These are phyloP conservation scores for Premnoplex brunnescens DNA, from an alignment of 2,797 vertebrate genomes.

Conservation along the genomic window DNA sequence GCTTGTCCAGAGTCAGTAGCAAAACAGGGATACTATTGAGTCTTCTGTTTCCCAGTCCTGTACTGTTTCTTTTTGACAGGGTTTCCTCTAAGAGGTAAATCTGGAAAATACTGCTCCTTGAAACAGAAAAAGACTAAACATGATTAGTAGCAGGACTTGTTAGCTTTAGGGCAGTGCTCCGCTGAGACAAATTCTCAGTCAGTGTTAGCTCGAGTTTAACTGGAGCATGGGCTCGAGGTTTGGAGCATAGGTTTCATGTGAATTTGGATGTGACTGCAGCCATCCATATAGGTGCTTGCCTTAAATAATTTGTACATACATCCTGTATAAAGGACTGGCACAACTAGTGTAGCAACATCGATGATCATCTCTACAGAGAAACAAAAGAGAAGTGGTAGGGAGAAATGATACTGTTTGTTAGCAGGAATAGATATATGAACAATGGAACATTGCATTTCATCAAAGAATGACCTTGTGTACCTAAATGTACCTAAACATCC, in stretches of 20 bases:
- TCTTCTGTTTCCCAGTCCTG: background rate
- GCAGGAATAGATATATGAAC: background rate
- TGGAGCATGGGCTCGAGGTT: background rate
- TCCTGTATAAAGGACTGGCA: background rate
- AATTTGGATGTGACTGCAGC: background rate
- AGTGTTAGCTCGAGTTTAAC: background rate
- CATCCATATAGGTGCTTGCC: background rate
- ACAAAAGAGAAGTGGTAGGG: background rate
- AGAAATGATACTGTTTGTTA: background rate
- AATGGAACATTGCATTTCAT: background rate
- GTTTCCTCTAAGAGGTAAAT: background rate
- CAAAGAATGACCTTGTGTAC: background rate
- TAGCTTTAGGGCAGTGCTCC: background rate
- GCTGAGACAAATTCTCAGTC: background rate
- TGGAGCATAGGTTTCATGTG: background rate
- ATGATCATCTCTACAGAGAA: background rate
- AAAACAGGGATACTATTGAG: background rate
- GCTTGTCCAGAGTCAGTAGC: background rate
- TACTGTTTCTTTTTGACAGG: background rate
- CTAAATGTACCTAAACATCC: background rate
- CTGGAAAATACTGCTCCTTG: background rate
- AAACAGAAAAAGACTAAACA: background rate
- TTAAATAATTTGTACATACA: background rate
- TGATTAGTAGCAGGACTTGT: background rate
- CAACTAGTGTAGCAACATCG: background rate